These are phyloP conservation scores for Rhinolophus ferrumequinum DNA, from an alignment of 2,113 vertebrate genomes.

Conservation along the genomic window DNA sequence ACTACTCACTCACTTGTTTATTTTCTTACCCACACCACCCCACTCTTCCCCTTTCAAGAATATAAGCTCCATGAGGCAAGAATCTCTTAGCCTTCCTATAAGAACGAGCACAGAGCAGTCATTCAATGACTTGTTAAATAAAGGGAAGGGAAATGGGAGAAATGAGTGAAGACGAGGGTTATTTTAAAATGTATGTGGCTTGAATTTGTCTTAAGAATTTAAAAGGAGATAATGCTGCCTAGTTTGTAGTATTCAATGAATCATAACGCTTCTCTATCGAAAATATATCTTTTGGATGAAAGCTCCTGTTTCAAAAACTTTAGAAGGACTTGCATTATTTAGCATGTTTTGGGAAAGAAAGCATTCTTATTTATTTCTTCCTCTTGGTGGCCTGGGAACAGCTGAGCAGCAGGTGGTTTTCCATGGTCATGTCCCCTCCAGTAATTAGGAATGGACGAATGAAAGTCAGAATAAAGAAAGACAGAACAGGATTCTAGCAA, in stretches of 20 bases:
- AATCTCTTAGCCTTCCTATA: background rate
- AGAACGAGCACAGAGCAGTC: background rate
- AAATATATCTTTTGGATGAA: background rate
- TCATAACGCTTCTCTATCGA: background rate
- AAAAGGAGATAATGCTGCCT: background rate
- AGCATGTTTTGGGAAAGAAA: background rate
- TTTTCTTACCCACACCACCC: background rate
- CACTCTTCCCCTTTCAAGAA: background rate
- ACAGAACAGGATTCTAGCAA: background rate
- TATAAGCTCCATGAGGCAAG: background rate
- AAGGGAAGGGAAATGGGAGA: background rate
- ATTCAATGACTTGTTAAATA: background rate
- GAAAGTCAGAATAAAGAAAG: background rate
- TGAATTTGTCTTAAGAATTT: constrained; percentile 10
- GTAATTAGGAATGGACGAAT: background rate
- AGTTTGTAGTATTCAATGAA: background rate
- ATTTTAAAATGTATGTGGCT: background rate
- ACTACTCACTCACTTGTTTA: background rate
- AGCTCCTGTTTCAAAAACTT: background rate
- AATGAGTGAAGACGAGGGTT: background rate
- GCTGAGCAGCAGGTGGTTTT: background rate
- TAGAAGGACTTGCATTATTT: background rate
- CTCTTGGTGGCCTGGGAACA: background rate
- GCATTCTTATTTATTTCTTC: background rate
- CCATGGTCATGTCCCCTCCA: background rate